Conservation (phyloP, 1,140 invertebrate genomes). For the Drosophila mauritiana region DNA sequence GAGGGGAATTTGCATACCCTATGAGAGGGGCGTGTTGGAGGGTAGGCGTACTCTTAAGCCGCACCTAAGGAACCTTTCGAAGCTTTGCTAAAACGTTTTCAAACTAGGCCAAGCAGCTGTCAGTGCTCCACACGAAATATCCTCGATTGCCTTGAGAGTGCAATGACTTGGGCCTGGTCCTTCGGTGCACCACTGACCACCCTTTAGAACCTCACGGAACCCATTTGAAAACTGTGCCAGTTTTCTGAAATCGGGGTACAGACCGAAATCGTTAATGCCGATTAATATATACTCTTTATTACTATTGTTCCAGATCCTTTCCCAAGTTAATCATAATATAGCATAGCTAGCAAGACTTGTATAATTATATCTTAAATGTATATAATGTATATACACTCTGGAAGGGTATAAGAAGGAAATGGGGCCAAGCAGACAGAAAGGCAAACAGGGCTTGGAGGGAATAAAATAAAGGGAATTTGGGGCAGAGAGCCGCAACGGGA, state of each 20-base stretch:
- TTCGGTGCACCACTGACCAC: slow-evolving; percentile 12
- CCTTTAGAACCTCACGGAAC: slow-evolving; percentile 12
- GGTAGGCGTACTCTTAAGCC: slow-evolving; percentile 22
- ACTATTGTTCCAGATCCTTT: background rate
- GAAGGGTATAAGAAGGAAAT: slow-evolving; percentile 1
- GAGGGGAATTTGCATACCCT: slow-evolving; percentile 42
- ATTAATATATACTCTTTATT: slow-evolving; percentile 6
- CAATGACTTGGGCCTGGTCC: slow-evolving; percentile 57
- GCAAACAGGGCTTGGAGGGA: slow-evolving; percentile 10
- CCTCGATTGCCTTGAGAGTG: slow-evolving; percentile 51
- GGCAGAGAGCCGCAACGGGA: slow-evolving; percentile 17
- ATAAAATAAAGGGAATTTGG: background rate
- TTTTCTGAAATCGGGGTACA: slow-evolving; percentile 18
- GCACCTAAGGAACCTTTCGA: slow-evolving; percentile 27
- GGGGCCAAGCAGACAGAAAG: slow-evolving; percentile 1
- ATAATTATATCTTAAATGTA: no score
- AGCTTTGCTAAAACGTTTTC: slow-evolving; percentile 23
- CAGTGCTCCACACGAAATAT: slow-evolving; percentile 43
- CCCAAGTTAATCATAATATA: no score
- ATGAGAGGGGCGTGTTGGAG: slow-evolving; percentile 8
- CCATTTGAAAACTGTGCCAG: slow-evolving; percentile 68
- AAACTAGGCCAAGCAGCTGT: slow-evolving; percentile 74
- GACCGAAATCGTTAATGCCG: background rate
- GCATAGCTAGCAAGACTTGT: background rate
- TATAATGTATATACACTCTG: no score